Evolutionary conservation across 2,888 invertebrate species (phyloP), one percentile per base, ranked within the genome.

Genomic region (Hanleya hanleyi): DNA sequence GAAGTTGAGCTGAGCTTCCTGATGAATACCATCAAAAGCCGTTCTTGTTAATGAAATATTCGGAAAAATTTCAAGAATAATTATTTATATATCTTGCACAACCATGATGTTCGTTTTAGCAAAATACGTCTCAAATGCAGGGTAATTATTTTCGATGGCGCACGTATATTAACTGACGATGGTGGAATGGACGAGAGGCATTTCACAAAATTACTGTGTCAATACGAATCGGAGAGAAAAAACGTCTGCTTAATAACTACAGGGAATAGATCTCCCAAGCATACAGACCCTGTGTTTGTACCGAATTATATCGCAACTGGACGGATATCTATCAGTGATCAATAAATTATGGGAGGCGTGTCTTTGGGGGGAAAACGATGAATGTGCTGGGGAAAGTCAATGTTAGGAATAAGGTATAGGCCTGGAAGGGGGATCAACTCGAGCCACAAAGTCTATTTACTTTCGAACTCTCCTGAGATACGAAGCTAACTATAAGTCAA

Each of bases 301-400:
- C 32, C 57, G 7, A 57, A 29, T 57, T 7, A 57, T 26, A 57
- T 57, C 29, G 3, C 26, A 57, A 4, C 26, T 9, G 29, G 29
- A 57, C 15, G 51, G 57, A 57, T 57, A 57, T 57, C 57, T 57
- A 29, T 29, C 29, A 29, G 32, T 15, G 29, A 57, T 57, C 57
- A 57, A 57, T 57, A 57, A 22, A 57, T 57, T 57, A 57, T 57
- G 57, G 29, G 57, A 57, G 57, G 57, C 57, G 57, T 57, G 57
- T 57, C 57, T 29, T 29, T 22, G 15, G 57, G 32, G n/a, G 57
- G 57, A 57, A 57, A 29, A 22, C 29, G 32, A 15, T 57, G 57
- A 57, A 57, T 22, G 57, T 22, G 32, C 22, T 57, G 26, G 57
- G 4, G 15, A 57, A 29, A 29, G 57, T 57, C 22, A 57, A 57